Evolutionary conservation across 1,140 invertebrate genomes (phyloP), one percentile per base, ranked within the genome.

Genomic region (Atta texana): DNA sequence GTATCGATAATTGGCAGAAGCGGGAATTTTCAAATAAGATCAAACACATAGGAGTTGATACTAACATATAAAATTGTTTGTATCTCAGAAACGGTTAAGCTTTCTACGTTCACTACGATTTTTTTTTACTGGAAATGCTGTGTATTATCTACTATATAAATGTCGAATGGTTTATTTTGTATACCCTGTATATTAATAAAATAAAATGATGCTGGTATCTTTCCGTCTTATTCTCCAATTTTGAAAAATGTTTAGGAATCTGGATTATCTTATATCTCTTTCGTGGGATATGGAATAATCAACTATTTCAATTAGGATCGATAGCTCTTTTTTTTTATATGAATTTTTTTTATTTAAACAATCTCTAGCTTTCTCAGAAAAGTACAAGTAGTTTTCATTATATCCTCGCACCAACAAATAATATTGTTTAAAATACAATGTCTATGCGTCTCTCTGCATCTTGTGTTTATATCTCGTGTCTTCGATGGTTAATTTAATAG

Each of bases 301-400:
- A 59, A 51, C 12, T 18, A 84, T 14, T 75, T 24, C 49, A 53
- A 39, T 55, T 53, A 44, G 49, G 34, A 57, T 71, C 16, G 12
- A 8, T n/a, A 24, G 18, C 3, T 78, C 8, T 21, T 24, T 49
- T 31, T 24, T 12, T 71, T 6, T 18, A 91, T 92, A 92, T 92
- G 77, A 91, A 88, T 88, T 61, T 89, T 92, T 93, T 92, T 93
- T 93, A 93, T 93, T 93, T 88, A 92, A 92, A 92, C 91, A 92
- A 92, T 92, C 63, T 91, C 72, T 92, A 91, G 87, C 75, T 91
- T 87, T 85, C 64, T 90, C 87, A 85, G 86, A 77, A 90, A 92
- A 92, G 88, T 93, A 93, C 92, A 93, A 90, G 87, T 88, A 76
- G 64, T 91, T 90, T 88, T 66, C 68, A 85, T 78, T 86, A 89